These are phyloP conservation scores for Mellivora capensis DNA, from an alignment of 2,113 vertebrate species.

Conservation along the genomic window DNA sequence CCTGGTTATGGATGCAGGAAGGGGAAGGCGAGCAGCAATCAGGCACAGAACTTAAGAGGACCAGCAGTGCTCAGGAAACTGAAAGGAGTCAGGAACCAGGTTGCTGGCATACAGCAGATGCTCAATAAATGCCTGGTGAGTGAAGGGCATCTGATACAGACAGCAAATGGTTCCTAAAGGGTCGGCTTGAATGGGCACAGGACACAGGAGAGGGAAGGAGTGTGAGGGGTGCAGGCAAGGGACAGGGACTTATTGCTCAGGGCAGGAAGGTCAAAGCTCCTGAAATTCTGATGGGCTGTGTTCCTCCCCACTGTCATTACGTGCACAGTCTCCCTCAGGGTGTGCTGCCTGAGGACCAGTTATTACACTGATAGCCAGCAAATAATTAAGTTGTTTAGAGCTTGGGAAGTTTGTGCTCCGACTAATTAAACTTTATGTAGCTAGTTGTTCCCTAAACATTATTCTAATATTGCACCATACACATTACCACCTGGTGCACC, in stretches of 20 bases:
- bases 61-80: fast-evolving
- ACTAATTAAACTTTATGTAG: not conserved
- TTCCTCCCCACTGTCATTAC: not conserved
- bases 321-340: not conserved
- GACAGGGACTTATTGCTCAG: not conserved
- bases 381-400: slow-evolving; percentile 34
- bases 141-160: not conserved
- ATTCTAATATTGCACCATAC: not conserved
- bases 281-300: not conserved
- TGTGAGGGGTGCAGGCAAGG: not conserved
- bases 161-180: not conserved
- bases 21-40: not conserved
- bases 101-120: not conserved
- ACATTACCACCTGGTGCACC: not conserved
- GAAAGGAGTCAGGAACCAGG: not conserved
- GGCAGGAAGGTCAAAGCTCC: not conserved
- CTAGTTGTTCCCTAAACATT: slow-evolving; percentile 13
- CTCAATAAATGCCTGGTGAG: not conserved
- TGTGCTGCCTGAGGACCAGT: not conserved
- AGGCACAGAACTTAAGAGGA: not conserved
- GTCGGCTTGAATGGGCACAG: not conserved
- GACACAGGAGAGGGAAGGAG: not conserved
- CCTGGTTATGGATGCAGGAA: not conserved
- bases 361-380: not conserved
- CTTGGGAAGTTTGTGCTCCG: not conserved